A percentile compares a stretch with the other conserved stretches of the same genome.
phyloP scores from a whole-genome alignment of 2,888 invertebrate genomes.

The Oxyscelio sp. region DNA sequence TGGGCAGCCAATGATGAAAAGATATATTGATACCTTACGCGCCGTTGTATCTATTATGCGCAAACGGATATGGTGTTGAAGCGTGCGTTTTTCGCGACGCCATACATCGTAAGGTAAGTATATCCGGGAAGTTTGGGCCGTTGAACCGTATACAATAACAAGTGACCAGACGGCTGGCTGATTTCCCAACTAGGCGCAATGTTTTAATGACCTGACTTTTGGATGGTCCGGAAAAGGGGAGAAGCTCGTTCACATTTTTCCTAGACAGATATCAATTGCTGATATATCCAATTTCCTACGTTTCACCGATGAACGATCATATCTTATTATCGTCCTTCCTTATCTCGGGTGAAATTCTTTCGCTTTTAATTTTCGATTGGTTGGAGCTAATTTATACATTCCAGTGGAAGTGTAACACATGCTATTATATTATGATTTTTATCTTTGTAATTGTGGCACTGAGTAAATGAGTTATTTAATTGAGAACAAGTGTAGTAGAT shows the following conservation, averaged over 20 bases:
- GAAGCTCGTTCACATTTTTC: conserved; percentile 8
- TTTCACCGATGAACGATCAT: background rate
- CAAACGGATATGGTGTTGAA: conserved; percentile 60
- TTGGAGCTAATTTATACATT: too few relatives aligned
- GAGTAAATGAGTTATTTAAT: background rate
- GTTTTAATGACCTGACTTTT: conserved; percentile 44
- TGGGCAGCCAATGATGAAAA: conserved; percentile 38
- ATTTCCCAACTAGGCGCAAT: conserved; percentile 74
- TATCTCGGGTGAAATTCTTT: too few relatives aligned
- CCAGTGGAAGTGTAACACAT: too few relatives aligned
- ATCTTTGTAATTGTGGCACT: too few relatives aligned
- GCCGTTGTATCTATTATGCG: conserved; percentile 45
- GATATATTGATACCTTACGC: conserved; percentile 44
- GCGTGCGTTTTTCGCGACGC: conserved; percentile 79
- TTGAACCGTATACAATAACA: conserved; percentile 86
- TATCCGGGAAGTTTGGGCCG: conserved; percentile 88
- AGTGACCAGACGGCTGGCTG: conserved; percentile 69
- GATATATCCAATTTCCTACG: too few relatives aligned
- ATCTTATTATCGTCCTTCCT: too few relatives aligned
- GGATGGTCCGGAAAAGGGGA: conserved; percentile 7
- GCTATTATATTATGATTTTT: too few relatives aligned
- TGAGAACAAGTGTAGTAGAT: background rate
- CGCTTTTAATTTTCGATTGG: too few relatives aligned
- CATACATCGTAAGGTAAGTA: conserved; percentile 81
- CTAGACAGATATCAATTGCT: background rate